Evolutionary conservation across 2,888 invertebrate species (phyloP), one percentile per base, ranked within the genome.

Genomic region (Lymantria dispar): DNA sequence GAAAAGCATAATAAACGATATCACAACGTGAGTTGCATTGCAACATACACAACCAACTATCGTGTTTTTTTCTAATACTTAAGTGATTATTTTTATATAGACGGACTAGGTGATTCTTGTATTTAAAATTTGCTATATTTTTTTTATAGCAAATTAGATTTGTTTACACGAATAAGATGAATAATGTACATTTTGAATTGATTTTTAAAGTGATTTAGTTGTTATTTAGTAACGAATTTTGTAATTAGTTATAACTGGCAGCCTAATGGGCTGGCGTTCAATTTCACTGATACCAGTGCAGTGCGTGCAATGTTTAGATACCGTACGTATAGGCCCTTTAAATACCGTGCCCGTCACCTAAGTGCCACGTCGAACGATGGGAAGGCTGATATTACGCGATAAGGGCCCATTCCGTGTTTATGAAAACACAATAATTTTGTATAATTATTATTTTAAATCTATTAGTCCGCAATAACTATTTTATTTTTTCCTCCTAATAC

Each of bases 201-300:
- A 88, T 87, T 90, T n/a, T 88, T 87, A 88, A 90, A 85, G 90
- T 90, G 90, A 91, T 89, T 89, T 90, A 90, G 89, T 91, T 90
- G 87, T 89, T 90, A 90, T 89, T 83, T 90, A 87, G 90, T 87
- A 80, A 85, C 78, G 89, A 91, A 89, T 88, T 87, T 83, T 87
- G 82, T 86, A 85, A 84, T 82, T 80, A 85, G 80, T 76, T 81
- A 78, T 88, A 83, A 81, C 83, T 84, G 86, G 86, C 86, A 83
- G 84, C 84, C 81, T 72, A 64, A 80, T 78, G 83, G 82, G 78
- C 78, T 69, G 82, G 77, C 76, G 48, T 72, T 60, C 52, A 64
- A 76, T 82, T 80, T 78, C 78, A 65, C 76, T 74, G 76, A 85
- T 84, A 87, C 90, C 90, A 90, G 90, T 91, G 89, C 80, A 78